phyloP scores from a whole-genome alignment of 2,797 vertebrate genomes.

The Mormyrops boulengeri region DNA sequence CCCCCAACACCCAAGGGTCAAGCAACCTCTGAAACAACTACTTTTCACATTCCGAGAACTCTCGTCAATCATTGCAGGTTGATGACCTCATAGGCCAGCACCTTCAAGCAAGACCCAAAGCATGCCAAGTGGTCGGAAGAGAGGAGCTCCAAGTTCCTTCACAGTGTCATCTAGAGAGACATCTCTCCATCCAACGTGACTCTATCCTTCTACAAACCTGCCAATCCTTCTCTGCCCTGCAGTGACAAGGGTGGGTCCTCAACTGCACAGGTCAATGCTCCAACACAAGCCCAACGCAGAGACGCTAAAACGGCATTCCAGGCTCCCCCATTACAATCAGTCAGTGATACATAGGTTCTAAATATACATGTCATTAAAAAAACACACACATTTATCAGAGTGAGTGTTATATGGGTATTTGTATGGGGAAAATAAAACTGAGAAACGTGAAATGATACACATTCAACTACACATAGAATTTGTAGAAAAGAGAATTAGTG shows the following conservation, averaged over 20 bases:
- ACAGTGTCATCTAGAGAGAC: background rate
- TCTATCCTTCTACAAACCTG: slow-evolving; percentile 37
- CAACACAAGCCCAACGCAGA: background rate
- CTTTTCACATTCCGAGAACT: background rate
- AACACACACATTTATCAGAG: background rate
- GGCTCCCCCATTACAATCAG: background rate
- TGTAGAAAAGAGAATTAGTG: slow-evolving; percentile 17
- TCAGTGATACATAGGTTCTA: background rate
- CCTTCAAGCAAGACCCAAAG: slow-evolving; percentile 22
- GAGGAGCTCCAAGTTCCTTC: background rate
- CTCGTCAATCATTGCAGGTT: background rate
- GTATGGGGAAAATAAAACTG: background rate
- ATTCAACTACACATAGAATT: slow-evolving; percentile 1
- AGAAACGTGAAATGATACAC: background rate
- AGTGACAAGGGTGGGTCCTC: slow-evolving; percentile 14
- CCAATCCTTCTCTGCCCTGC: slow-evolving; percentile 23
- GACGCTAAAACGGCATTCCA: background rate
- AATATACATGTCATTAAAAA: background rate
- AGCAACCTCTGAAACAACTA: background rate
- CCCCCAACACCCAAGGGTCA: background rate
- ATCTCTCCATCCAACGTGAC: slow-evolving; percentile 20
- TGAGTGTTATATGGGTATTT: background rate
- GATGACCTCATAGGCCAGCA: background rate
- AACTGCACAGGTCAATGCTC: background rate
- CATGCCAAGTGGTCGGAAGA: background rate